Evolutionary conservation across 2,888 invertebrate species (phyloP).

Genomic region (Onthophagus sagittarius): DNA sequence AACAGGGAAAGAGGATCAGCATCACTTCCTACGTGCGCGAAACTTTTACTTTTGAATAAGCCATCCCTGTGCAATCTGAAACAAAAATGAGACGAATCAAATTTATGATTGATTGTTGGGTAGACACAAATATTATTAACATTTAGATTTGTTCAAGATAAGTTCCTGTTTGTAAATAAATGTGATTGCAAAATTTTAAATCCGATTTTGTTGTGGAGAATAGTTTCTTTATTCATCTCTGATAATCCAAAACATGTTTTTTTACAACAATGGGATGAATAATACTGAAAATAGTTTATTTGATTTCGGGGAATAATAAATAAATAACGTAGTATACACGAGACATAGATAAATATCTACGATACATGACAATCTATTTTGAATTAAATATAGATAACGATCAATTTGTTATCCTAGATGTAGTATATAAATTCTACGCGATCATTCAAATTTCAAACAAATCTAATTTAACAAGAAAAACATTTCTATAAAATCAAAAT

Average conservation of each 20-base stretch:
- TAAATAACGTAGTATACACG: background rate
- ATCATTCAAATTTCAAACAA: background rate
- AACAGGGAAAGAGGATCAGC: constrained; percentile 36
- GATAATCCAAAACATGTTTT: background rate
- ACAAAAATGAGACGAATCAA: constrained; percentile 22
- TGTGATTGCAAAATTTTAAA: no score
- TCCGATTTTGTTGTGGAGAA: no score
- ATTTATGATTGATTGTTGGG: no score
- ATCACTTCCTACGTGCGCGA: constrained; percentile 33
- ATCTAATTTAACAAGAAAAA: background rate
- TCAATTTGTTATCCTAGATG: background rate
- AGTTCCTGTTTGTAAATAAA: no score
- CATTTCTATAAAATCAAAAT: background rate
- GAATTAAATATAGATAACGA: background rate
- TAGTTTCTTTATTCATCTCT: background rate
- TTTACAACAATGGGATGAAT: background rate
- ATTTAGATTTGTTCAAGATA: no score
- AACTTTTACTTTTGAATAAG: constrained; percentile 43
- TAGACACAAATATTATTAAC: no score
- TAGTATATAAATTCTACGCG: background rate
- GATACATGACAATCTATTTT: background rate
- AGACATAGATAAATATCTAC: background rate
- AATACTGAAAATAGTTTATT: background rate
- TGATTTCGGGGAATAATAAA: background rate
- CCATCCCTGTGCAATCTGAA: constrained; percentile 40